A percentile compares a stretch with the other conserved stretches of the same genome.
Conservation (phyloP, 2,888 invertebrate species). For the Cryptocephalus moraei region DNA sequence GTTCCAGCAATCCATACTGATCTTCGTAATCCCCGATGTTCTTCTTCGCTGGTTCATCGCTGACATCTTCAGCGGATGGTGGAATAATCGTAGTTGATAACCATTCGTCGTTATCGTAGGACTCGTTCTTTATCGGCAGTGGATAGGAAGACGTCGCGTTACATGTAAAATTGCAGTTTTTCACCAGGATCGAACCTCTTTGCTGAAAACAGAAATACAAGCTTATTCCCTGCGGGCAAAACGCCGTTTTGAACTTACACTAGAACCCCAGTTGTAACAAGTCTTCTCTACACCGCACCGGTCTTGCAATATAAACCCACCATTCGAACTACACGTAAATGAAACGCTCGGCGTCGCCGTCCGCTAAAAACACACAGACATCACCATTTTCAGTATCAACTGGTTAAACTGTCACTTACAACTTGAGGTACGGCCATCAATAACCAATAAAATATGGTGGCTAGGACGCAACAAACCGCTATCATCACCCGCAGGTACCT, state of each 20-base stretch:
- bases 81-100: neutral
- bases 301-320: slow-evolving; percentile 64
- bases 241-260: slow-evolving; percentile 14
- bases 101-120: slow-evolving; percentile 19
- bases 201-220: slow-evolving; percentile 17
- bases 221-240: too few species aligned
- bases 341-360: slow-evolving; percentile 54
- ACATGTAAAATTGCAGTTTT: slow-evolving; percentile 63
- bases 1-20: slow-evolving; percentile 26
- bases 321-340: slow-evolving; percentile 60
- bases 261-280: slow-evolving; percentile 53
- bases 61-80: neutral
- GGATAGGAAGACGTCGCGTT: slow-evolving; percentile 21
- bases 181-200: slow-evolving; percentile 54
- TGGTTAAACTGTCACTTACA: slow-evolving; percentile 33
- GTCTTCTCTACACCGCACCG: slow-evolving; percentile 55
- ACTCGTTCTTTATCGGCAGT: slow-evolving; percentile 9
- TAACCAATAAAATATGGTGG: slow-evolving; percentile 58
- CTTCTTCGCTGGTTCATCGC: neutral
- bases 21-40: slow-evolving; percentile 11
- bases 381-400: neutral
- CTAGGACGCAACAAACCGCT: slow-evolving; percentile 54
- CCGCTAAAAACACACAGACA: slow-evolving; percentile 34
- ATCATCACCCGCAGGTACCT: slow-evolving; percentile 58
- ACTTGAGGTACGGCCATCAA: slow-evolving; percentile 58